Percentiles rank a stretch among this genome's conserved stretches.
These are phyloP conservation scores for Ramphastos sulfuratus DNA, from an alignment of 2,113 vertebrate species.

Conservation along the genomic window DNA sequence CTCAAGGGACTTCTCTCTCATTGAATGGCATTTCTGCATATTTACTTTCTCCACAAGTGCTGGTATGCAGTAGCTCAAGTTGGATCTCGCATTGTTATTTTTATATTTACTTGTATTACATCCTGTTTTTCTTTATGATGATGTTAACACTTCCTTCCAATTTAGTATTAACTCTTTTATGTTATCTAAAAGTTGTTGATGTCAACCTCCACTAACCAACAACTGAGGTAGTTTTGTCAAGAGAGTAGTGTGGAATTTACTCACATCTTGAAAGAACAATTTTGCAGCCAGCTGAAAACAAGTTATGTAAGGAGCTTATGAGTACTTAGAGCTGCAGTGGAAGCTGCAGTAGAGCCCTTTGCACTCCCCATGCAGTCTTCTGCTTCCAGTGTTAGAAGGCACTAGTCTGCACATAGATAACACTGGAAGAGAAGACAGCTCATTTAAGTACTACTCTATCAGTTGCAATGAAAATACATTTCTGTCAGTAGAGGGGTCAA, in stretches of 20 bases:
- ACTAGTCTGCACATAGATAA: too few relatives aligned
- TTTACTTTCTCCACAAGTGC: conserved; percentile 16
- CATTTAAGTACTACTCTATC: neutral
- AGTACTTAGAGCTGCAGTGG: neutral
- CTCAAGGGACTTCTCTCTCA: neutral
- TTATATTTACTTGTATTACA: neutral
- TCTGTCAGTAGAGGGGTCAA: conserved; percentile 6
- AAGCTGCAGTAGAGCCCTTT: neutral
- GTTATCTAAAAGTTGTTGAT: neutral
- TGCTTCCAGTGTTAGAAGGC: too few relatives aligned
- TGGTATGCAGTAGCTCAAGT: neutral
- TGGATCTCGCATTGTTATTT: neutral
- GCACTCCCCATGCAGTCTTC: neutral
- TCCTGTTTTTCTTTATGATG: neutral
- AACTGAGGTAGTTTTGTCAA: neutral
- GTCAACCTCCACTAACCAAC: neutral
- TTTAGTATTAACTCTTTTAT: neutral
- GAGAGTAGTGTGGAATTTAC: neutral
- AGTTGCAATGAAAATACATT: neutral
- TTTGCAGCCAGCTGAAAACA: neutral
- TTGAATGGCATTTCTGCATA: neutral
- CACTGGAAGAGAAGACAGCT: neutral
- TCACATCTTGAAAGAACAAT: neutral
- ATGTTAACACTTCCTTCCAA: neutral
- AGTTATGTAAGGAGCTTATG: neutral